Percentiles rank a stretch among this genome's conserved stretches.
These are phyloP conservation scores for Stegodyphus dumicola DNA, from an alignment of 1,140 invertebrate species.

Conservation along the genomic window DNA sequence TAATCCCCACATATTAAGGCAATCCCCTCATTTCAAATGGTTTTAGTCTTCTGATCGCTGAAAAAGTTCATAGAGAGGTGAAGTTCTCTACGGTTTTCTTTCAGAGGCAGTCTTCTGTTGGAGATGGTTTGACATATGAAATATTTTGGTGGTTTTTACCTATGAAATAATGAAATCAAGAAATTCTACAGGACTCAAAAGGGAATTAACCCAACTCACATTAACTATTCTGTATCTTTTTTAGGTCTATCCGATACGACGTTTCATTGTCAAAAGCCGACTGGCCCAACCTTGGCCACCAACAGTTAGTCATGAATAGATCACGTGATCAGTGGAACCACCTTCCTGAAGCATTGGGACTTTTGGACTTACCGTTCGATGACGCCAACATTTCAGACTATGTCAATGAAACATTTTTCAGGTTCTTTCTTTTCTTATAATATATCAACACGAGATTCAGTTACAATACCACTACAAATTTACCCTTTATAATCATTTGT, in stretches of 20 bases:
- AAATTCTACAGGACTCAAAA: too few relatives aligned
- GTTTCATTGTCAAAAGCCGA: conserved; percentile 60
- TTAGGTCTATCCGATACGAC: conserved; percentile 60
- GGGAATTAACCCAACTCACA: too few relatives aligned
- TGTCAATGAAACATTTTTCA: conserved; percentile 4
- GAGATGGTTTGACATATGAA: too few relatives aligned
- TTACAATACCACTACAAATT: not conserved
- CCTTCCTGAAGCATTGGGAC: conserved; percentile 7
- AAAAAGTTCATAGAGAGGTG: too few relatives aligned
- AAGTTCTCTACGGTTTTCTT: too few relatives aligned
- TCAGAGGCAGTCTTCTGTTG: too few relatives aligned
- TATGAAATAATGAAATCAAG: too few relatives aligned
- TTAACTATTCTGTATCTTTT: not conserved
- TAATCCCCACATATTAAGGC: too few relatives aligned
- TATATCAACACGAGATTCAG: not conserved
- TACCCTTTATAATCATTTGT: not conserved
- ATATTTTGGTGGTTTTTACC: too few relatives aligned
- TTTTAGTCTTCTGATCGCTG: too few relatives aligned
- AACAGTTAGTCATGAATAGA: conserved; percentile 49
- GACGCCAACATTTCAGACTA: conserved; percentile 5
- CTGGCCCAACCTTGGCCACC: conserved; percentile 60
- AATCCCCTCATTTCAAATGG: too few relatives aligned
- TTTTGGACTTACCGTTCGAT: not conserved
- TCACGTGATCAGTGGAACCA: conserved; percentile 16
- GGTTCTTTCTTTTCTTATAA: not conserved